phyloP scores from a whole-genome alignment of 2,888 invertebrate species.

The Plebejus melissa region DNA sequence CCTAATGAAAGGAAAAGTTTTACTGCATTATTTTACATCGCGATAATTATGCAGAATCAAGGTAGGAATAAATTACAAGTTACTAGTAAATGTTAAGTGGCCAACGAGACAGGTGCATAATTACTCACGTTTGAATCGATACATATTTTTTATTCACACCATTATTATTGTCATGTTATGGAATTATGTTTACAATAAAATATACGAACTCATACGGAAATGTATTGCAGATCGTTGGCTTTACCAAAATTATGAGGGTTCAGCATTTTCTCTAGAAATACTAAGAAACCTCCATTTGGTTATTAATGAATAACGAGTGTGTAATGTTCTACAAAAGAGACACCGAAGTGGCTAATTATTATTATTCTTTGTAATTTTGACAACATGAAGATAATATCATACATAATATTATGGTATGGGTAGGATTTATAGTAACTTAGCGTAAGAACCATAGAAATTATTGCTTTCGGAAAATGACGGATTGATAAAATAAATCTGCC shows the following conservation, averaged over 20 bases:
- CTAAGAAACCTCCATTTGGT: no score
- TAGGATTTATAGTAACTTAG: no score
- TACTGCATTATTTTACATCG: background rate
- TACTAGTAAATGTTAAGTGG: background rate
- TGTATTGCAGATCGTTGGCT: background rate
- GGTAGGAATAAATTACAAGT: background rate
- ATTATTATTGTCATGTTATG: background rate
- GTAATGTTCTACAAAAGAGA: no score
- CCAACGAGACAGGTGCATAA: conserved; percentile 3
- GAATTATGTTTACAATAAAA: background rate
- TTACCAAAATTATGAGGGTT: background rate
- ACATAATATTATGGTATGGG: no score
- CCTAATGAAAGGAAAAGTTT: background rate
- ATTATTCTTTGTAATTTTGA: no score
- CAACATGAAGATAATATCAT: no score
- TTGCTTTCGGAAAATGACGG: background rate
- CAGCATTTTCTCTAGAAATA: background rate
- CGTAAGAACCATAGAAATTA: no score
- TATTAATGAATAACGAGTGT: no score
- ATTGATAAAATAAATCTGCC: background rate
- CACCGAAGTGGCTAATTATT: no score
- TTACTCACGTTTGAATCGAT: conserved; percentile 9
- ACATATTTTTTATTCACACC: background rate
- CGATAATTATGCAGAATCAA: conserved; percentile 6
- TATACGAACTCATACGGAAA: no score